Base-by-base conservation (phyloP, 2,888 invertebrate genomes). In the Leucoma salicis region DNA sequence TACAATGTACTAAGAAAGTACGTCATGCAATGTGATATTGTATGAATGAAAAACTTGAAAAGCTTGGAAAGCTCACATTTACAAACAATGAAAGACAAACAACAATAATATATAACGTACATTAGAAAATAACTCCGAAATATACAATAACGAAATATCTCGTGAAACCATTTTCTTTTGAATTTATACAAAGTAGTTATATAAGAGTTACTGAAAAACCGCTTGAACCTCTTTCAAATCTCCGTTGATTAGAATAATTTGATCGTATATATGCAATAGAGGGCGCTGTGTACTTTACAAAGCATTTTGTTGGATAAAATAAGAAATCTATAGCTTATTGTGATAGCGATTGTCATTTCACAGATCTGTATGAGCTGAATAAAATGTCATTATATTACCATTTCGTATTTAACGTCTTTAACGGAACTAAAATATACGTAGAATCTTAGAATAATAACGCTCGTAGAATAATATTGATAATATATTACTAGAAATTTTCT, bases 191-290 rank as follows among this genome's bases (percentile, higher is more conserved):
- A 52, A 51, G 57, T 46, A 35, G 46, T 18, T 36, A 39, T 49
- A 54, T 46, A 39, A 41, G 39, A 43, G 39, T 43, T 41, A 31
- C 41, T 46, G 56, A 60, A 63, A 49, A 48, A 58, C 50, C 52
- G 51, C 15, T 53, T 45, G 56, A 46, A 61, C 54, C 61, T 53
- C 53, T 42, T 57, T 43, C 49, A 46, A 55, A 54, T 44, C 37
- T 49, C 14, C 39, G 44, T 28, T 34, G 46, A 80, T 83, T 71
- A 65, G 71, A 66, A 84, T 84, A 83, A 84, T 83, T 73, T 57
- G 1, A 49, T 60, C 70, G 60, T 84, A 68, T 78, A 49, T 82
- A 84, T 83, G 75, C 83, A 32, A 21, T 13, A 13, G 42, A 49
- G 40, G 39, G 50, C 57, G 57, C 67, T 64, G 68, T 60, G 56